Evolutionary conservation across 2,113 vertebrate genomes (phyloP), one percentile per base, ranked within the genome.

Genomic region (Callipepla californica): DNA sequence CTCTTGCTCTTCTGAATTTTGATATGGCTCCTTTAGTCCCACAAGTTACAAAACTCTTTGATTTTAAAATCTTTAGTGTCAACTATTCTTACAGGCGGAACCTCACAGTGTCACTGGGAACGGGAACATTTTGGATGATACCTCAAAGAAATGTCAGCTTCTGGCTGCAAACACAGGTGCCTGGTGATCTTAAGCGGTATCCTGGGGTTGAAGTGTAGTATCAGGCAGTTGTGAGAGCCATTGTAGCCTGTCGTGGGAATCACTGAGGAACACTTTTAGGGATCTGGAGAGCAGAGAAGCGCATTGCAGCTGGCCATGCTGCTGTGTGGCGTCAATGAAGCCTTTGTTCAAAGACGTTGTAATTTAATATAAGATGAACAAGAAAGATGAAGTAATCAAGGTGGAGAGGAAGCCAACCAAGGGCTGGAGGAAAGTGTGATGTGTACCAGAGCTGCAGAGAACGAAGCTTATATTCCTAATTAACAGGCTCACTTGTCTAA

Each of bases 401-500:
- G 51, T 51, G 25, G 72, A 90, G 68, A 88, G 20, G 47, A 92
- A 93, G 76, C 68, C 51, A 61, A 50, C 68, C 51, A 65, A 50
- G 57, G 65, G 51, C 47, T 80, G 48, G 62, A 85, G 45, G 6
- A 80, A 91, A 86, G 80, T 7, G 10, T 67, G 76, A 94, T 90
- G 47, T 19, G 38, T 83, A 94, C 80, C 68, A 92, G 80, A 88
- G 76, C 92, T 92, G 61, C 88, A 91, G 79, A 47, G 65, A 85
- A 61, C 44, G 57, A 91, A 68, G 80, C 65, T 88, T 93, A 88
- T 78, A 67, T 88, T 70, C 80, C 76, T 86, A 90, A 93, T 96
- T 96, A 96, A 94, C 55, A 14, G 82, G 63, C 42, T 92, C 59
- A 20, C 90, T 91, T 67, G 88, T 92, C 85, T 93, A 85, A 88